These are phyloP conservation scores for Scolanthus callimorphus DNA, from an alignment of 92 coral and sea anemone genomes.

Conservation along the genomic window DNA sequence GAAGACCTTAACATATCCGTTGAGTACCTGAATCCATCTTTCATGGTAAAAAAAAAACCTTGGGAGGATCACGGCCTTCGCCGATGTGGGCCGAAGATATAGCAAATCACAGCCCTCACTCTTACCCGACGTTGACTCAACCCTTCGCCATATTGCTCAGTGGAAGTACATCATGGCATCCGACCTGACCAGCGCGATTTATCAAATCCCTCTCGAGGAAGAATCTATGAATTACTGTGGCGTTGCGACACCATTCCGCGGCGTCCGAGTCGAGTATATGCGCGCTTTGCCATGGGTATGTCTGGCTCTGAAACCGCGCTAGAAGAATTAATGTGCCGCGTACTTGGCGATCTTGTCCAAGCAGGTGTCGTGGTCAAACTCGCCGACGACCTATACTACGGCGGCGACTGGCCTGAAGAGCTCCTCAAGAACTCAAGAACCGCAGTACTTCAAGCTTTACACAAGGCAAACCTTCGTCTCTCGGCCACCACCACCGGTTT, in stretches of 20 bases:
- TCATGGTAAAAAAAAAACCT: constrained; percentile 32
- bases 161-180: constrained; percentile 37
- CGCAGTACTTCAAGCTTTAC: not conserved
- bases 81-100: constrained; percentile 41
- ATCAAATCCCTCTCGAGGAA: no score
- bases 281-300: constrained; percentile 20
- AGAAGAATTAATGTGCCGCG: constrained; percentile 19
- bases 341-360: constrained; percentile 4
- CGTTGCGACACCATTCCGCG: constrained; percentile 36
- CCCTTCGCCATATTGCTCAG: constrained; percentile 46
- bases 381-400: constrained; percentile 2
- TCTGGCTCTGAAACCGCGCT: constrained; percentile 9
- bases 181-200: constrained; percentile 32
- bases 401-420: not conserved
- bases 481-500: not conserved
- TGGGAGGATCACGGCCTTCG: no score
- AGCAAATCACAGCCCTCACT: constrained; percentile 47
- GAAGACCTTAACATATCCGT: constrained; percentile 35
- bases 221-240: no score
- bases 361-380: constrained; percentile 1
- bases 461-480: not conserved
- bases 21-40: constrained; percentile 32
- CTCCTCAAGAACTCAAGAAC: not conserved
- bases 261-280: constrained; percentile 33
- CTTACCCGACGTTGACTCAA: constrained; percentile 48